Conservation (phyloP, 2,797 vertebrate genomes). For the Ctenopoma kingsleyae region DNA sequence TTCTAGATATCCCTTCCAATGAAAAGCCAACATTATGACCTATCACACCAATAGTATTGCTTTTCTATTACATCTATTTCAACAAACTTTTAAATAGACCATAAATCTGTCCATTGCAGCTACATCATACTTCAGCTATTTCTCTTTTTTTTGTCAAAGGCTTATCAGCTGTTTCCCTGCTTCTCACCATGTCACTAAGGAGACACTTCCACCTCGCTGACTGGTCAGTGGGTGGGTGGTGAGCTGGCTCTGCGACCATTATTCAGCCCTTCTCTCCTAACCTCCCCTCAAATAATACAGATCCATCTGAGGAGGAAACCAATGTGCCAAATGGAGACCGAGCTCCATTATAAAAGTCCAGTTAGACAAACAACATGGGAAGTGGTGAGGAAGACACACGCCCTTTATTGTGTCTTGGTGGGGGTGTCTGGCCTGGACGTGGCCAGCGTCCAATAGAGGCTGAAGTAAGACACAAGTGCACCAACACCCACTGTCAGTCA, state of each 20-base stretch:
- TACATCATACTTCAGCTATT: conserved; percentile 60
- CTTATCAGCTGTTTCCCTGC: conserved; percentile 72
- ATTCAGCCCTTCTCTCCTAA: conserved; percentile 60
- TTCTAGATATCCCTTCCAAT: conserved; percentile 46
- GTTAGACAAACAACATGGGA: conserved; percentile 90
- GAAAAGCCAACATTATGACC: conserved; percentile 29
- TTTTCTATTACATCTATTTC: conserved; percentile 12
- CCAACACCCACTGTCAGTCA: conserved; percentile 88
- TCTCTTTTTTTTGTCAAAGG: conserved; percentile 50
- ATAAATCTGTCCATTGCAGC: conserved; percentile 22
- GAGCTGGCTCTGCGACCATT: conserved; percentile 53
- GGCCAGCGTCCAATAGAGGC: conserved; percentile 75
- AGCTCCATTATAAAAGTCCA: conserved; percentile 87
- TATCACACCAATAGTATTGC: conserved; percentile 18
- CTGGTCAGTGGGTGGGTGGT: conserved; percentile 40
- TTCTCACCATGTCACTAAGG: conserved; percentile 47
- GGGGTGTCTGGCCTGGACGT: conserved; percentile 83
- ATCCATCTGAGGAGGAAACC: conserved; percentile 83
- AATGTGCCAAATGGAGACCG: conserved; percentile 79
- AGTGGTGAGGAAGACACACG: conserved; percentile 85
- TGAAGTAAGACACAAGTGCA: conserved; percentile 85
- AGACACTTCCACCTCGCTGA: conserved; percentile 64
- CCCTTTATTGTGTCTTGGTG: conserved; percentile 89
- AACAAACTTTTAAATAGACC: neutral
- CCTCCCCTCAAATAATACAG: conserved; percentile 53